Conservation (phyloP, 1,140 invertebrate genomes). For the Hormaphis cornu region DNA sequence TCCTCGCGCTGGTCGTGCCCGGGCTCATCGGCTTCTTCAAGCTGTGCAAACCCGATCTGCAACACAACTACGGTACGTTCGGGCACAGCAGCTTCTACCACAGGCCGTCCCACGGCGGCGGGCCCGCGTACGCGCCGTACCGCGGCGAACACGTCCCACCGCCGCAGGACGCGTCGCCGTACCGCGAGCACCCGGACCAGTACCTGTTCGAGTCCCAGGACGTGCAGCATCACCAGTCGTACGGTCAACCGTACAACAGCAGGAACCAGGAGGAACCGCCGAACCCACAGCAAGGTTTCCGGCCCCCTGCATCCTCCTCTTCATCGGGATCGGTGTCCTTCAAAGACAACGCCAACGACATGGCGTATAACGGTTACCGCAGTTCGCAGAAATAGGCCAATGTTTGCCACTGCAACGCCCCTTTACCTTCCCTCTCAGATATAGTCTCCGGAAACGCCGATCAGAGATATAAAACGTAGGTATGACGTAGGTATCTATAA, state of each 20-base stretch:
- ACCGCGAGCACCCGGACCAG: slow-evolving; percentile 1
- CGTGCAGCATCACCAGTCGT: not conserved
- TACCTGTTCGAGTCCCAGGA: slow-evolving; percentile 6
- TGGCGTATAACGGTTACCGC: slow-evolving; percentile 39
- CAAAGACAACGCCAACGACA: slow-evolving; percentile 16
- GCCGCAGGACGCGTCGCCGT: slow-evolving; percentile 2
- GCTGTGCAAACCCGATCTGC: slow-evolving; percentile 52
- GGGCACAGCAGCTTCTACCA: slow-evolving; percentile 44
- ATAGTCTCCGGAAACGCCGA: too few relatives aligned
- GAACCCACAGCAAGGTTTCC: not conserved
- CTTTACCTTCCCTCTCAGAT: too few relatives aligned
- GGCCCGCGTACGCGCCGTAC: slow-evolving; percentile 36
- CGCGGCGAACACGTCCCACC: slow-evolving; percentile 53
- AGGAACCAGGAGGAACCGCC: not conserved
- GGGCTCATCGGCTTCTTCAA: slow-evolving; percentile 71
- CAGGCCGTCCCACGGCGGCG: slow-evolving; percentile 33
- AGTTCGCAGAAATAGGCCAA: too few relatives aligned
- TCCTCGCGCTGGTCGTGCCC: slow-evolving; percentile 64
- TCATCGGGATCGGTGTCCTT: slow-evolving; percentile 19
- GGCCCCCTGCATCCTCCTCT: slow-evolving; percentile 38
- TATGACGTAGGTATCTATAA: too few relatives aligned
- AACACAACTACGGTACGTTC: slow-evolving; percentile 42
- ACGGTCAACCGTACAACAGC: slow-evolving; percentile 16
- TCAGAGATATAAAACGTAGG: too few relatives aligned
- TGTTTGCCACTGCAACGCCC: too few relatives aligned